Base-by-base conservation (phyloP, 2,888 invertebrate genomes). In the Choreutis nemorana region DNA sequence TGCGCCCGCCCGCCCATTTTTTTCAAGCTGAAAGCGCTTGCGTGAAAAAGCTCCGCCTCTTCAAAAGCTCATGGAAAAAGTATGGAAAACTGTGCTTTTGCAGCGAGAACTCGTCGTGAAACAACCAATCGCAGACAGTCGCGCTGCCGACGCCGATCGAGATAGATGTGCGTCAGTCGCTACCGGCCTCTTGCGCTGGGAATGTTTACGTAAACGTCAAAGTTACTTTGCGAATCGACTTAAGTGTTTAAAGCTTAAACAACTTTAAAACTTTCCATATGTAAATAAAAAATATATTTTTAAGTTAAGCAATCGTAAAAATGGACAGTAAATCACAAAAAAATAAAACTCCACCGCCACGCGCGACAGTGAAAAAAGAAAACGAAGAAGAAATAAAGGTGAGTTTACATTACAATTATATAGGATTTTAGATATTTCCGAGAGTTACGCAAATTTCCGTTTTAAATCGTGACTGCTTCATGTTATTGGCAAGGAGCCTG, bases 301-400 rank as follows among this genome's bases (percentile, higher is more conserved):
- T 27, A 30, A 25, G 8, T 18, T 18, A 18, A 18, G 8, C 26
- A n/a, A n/a, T 23, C 15, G 14, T 14, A 46, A 60, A 53, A 44
- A 84, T 84, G 84, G 82, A 77, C 47, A 73, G 68, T 41, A 81
- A 81, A 59, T 68, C 79, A 20, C 67, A 80, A 14, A 36, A 55
- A 13, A 57, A 66, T 30, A 50, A 66, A 20, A 48, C 64, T 4
- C 62, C 72, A 32, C 70, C 77, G 14, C 67, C 68, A 6, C 62
- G 65, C 36, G 50, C 65, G 24, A 68, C 64, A 50, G 78, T 85
- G 43, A 89, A 89, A 65, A 87, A 87, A 64, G 88, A 89, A 60
- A 77, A 83, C 47, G 86, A 86, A 67, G 88, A 89, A 73, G 89
- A 89, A 73, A 89, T 89, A 60, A 88, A 88, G 84, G 89, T 89